A percentile compares a stretch with the other conserved stretches of the same genome.
Conservation (phyloP, 2,797 vertebrate genomes). For the Sebastiscus tertius region DNA sequence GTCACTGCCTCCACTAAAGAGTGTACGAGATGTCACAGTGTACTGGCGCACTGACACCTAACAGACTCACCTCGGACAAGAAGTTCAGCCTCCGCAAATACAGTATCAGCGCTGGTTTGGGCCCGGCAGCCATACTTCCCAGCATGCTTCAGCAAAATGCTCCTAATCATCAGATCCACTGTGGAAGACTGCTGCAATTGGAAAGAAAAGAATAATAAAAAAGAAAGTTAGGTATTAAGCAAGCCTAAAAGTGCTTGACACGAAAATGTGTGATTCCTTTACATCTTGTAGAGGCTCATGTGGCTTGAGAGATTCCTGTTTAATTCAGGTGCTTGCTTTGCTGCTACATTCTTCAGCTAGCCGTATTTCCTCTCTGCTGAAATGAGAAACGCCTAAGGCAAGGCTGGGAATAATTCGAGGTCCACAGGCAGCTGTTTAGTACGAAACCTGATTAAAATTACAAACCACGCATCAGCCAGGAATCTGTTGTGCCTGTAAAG, state of each 20-base stretch:
- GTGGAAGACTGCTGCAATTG: slow-evolving; percentile 92
- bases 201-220: slow-evolving; percentile 20
- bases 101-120: slow-evolving; percentile 92
- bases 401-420: slow-evolving; percentile 78
- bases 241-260: slow-evolving; percentile 56
- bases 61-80: slow-evolving; percentile 93
- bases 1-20: neutral
- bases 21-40: neutral
- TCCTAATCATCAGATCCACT: slow-evolving; percentile 98
- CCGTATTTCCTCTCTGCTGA: slow-evolving; percentile 62
- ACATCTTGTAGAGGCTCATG: slow-evolving; percentile 69
- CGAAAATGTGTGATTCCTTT: slow-evolving; percentile 56
- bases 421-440: slow-evolving; percentile 82
- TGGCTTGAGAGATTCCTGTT: slow-evolving; percentile 67
- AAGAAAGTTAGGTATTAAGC: slow-evolving; percentile 62
- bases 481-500: slow-evolving; percentile 66
- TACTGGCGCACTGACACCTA: slow-evolving; percentile 17
- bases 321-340: slow-evolving; percentile 66
- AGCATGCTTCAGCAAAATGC: slow-evolving; percentile 95
- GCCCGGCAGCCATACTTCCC: slow-evolving; percentile 95
- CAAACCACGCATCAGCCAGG: slow-evolving; percentile 73
- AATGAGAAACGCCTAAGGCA: slow-evolving; percentile 78
- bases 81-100: slow-evolving; percentile 92
- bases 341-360: slow-evolving; percentile 68
- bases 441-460: slow-evolving; percentile 83